A percentile compares a stretch with the other conserved stretches of the same genome.
phyloP scores from a whole-genome alignment of 2,113 vertebrate species.

The Oxygymnocypris stewartii region DNA sequence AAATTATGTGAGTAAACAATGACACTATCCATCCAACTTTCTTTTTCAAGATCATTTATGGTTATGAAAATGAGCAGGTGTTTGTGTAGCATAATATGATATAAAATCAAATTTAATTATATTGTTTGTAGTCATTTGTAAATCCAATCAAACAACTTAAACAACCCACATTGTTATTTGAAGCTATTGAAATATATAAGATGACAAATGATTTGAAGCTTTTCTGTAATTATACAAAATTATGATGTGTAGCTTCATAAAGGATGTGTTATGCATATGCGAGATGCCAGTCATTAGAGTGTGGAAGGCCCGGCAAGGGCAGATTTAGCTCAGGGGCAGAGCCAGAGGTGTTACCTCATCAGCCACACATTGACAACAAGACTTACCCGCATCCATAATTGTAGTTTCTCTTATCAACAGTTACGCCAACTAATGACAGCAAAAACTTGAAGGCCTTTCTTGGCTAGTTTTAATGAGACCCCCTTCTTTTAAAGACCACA shows the following conservation, averaged over 20 bases:
- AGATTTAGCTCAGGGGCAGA: conserved; percentile 70
- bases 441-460: conserved; percentile 83
- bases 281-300: conserved; percentile 41
- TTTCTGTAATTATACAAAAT: neutral
- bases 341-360: conserved; percentile 86
- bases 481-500: conserved; percentile 87
- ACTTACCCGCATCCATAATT: conserved; percentile 96
- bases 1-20: too few relatives aligned
- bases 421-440: conserved; percentile 92
- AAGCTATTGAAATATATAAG: neutral
- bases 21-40: neutral
- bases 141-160: neutral
- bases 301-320: conserved; percentile 53
- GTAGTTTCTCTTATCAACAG: conserved; percentile 91
- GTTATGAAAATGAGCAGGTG: neutral
- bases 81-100: neutral
- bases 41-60: neutral
- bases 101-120: neutral
- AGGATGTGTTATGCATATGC: neutral
- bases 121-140: neutral
- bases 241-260: neutral
- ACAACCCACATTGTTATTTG: neutral
- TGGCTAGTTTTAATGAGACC: conserved; percentile 94
- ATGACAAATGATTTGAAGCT: neutral
- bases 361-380: conserved; percentile 97